A percentile compares a stretch with the other conserved stretches of the same genome.
These are phyloP conservation scores for Serrognathus titanus DNA, from an alignment of 2,888 invertebrate species.

Conservation along the genomic window DNA sequence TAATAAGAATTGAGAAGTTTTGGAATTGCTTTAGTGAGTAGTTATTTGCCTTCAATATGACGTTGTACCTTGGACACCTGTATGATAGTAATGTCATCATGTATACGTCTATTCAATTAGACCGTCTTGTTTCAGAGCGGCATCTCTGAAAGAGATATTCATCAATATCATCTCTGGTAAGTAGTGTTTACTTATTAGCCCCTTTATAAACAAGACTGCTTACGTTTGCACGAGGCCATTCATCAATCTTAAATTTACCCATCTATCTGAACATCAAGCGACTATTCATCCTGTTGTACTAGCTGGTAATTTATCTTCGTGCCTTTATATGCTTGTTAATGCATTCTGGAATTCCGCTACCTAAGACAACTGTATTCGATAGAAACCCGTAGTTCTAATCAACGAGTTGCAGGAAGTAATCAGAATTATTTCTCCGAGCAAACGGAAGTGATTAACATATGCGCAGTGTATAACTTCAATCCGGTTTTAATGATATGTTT, in stretches of 20 bases:
- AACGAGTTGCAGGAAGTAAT: neutral
- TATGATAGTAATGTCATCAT: neutral
- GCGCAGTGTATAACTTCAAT: too few species aligned
- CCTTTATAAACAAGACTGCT: conserved; percentile 23
- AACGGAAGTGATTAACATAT: too few species aligned
- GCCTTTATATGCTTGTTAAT: conserved; percentile 12
- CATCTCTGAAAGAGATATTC: conserved; percentile 14
- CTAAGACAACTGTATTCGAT: neutral
- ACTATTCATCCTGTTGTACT: conserved; percentile 5
- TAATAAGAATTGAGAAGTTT: too few species aligned
- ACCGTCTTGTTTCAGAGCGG: conserved; percentile 12
- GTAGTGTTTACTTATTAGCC: conserved; percentile 26
- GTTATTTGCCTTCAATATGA: too few species aligned
- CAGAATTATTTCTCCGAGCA: neutral
- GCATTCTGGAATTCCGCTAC: conserved; percentile 4
- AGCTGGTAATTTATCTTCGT: conserved; percentile 12
- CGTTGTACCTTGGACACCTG: neutral
- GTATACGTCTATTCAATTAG: conserved; percentile 2
- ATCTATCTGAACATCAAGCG: conserved; percentile 23
- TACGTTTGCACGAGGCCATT: conserved; percentile 23
- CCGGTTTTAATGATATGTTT: too few species aligned
- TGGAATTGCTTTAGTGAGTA: too few species aligned
- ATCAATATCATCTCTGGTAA: conserved; percentile 26
- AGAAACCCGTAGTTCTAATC: too few species aligned
- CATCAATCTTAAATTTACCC: conserved; percentile 25